Evolutionary conservation across 2,888 invertebrate species (phyloP).

Genomic region (Mimas tiliae): DNA sequence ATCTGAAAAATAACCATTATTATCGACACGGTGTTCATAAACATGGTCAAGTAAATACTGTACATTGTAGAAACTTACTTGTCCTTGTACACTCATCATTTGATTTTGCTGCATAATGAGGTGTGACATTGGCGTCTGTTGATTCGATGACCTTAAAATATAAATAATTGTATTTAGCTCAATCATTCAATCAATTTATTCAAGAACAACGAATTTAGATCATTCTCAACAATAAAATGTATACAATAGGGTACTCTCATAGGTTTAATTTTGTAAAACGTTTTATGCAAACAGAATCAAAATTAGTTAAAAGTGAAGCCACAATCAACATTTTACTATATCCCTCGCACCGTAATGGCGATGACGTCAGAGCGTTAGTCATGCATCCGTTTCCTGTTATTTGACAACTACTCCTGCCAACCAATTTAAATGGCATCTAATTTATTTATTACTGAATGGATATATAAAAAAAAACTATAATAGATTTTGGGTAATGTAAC

Average conservation of each 20-base stretch:
- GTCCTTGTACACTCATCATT: slow-evolving; percentile 82
- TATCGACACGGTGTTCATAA: background rate
- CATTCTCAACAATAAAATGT: background rate
- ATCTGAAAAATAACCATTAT: slow-evolving; percentile 71
- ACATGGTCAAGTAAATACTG: background rate
- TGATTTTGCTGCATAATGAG: slow-evolving; percentile 82
- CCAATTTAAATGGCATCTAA: too few relatives aligned
- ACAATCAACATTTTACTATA: too few relatives aligned
- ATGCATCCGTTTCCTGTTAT: too few relatives aligned
- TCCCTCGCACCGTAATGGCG: too few relatives aligned
- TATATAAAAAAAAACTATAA: too few relatives aligned
- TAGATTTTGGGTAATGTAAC: too few relatives aligned
- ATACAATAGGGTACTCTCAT: background rate
- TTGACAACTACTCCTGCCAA: too few relatives aligned
- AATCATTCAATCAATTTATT: background rate
- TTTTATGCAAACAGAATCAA: too few relatives aligned
- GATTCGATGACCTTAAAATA: slow-evolving; percentile 66
- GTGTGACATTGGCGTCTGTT: slow-evolving; percentile 81
- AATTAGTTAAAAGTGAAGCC: too few relatives aligned
- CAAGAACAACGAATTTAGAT: background rate
- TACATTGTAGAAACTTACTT: slow-evolving; percentile 54
- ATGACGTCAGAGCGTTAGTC: too few relatives aligned
- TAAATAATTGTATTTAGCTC: slow-evolving; percentile 19
- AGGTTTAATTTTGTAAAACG: too few relatives aligned
- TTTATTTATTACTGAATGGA: too few relatives aligned